Conservation (phyloP, 2,888 invertebrate genomes). For the Syrphus vitripennis region DNA sequence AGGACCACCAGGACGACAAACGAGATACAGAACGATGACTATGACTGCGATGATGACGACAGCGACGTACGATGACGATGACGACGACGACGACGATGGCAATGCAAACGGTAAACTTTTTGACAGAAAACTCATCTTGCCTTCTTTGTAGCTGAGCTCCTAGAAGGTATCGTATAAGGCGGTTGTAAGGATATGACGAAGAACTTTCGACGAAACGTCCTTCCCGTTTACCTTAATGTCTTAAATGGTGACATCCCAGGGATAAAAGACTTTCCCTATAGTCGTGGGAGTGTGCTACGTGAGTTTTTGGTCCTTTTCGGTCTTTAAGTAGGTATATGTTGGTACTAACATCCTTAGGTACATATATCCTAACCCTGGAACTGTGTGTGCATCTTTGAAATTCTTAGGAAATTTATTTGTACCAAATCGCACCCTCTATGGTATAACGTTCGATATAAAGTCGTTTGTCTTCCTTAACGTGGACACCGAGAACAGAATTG, state of each 20-base stretch:
- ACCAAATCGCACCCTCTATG: not conserved
- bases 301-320: not conserved
- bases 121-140: slow-evolving; percentile 50
- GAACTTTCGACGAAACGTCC: slow-evolving; percentile 57
- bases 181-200: slow-evolving; percentile 16
- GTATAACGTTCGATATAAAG: slow-evolving; percentile 45
- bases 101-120: slow-evolving; percentile 37
- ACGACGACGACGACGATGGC: not conserved
- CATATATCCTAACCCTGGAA: not conserved
- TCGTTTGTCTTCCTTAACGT: slow-evolving; percentile 61
- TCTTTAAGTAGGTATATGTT: not conserved
- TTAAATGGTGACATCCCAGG: slow-evolving; percentile 60
- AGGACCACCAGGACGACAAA: not conserved
- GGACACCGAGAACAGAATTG: slow-evolving; percentile 36
- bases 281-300: not conserved
- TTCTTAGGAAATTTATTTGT: slow-evolving; percentile 9
- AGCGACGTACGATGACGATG: not conserved
- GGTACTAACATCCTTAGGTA: not conserved
- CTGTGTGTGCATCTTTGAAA: slow-evolving; percentile 4
- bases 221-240: slow-evolving; percentile 58
- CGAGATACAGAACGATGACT: not conserved
- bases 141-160: not conserved
- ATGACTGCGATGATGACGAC: too few relatives aligned
- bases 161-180: too few relatives aligned
- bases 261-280: slow-evolving; percentile 42